phyloP scores from a whole-genome alignment of 2,113 vertebrate species.

The Lampris megalopsis region DNA sequence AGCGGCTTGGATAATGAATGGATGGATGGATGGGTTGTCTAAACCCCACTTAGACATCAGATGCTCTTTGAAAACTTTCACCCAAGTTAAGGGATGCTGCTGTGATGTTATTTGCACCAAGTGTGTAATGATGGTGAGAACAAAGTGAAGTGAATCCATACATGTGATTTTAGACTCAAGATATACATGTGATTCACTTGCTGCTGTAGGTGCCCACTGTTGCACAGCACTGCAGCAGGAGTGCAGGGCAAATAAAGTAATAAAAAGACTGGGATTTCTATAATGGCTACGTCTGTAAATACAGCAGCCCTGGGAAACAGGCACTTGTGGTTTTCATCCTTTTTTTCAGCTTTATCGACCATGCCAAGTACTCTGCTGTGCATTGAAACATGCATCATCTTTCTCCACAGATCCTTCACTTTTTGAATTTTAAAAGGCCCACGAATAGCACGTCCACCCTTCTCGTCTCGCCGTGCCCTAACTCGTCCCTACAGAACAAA shows the following conservation, averaged over 20 bases:
- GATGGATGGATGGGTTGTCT: no score
- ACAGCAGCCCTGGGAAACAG: slow-evolving; percentile 17
- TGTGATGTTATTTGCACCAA: no score
- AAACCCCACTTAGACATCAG: no score
- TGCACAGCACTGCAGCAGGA: not conserved
- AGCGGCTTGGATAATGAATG: no score
- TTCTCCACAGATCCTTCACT: slow-evolving; percentile 43
- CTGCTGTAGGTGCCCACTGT: not conserved
- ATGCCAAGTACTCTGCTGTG: slow-evolving; percentile 37
- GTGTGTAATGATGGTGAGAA: no score
- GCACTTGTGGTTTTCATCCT: slow-evolving; percentile 9
- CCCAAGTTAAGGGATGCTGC: no score
- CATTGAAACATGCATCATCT: slow-evolving; percentile 66
- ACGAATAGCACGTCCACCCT: slow-evolving; percentile 43
- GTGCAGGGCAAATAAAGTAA: slow-evolving; percentile 4
- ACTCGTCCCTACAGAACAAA: slow-evolving; percentile 23
- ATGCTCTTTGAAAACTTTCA: no score
- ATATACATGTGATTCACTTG: no score
- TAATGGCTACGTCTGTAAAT: slow-evolving; percentile 39
- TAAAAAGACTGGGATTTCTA: not conserved
- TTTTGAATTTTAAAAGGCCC: slow-evolving; percentile 64
- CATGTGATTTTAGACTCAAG: no score
- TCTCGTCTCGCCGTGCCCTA: slow-evolving; percentile 12
- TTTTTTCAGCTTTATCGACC: slow-evolving; percentile 54
- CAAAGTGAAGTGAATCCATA: no score